Base-by-base conservation (phyloP, 2,113 vertebrate genomes). In the Tinamus guttatus region DNA sequence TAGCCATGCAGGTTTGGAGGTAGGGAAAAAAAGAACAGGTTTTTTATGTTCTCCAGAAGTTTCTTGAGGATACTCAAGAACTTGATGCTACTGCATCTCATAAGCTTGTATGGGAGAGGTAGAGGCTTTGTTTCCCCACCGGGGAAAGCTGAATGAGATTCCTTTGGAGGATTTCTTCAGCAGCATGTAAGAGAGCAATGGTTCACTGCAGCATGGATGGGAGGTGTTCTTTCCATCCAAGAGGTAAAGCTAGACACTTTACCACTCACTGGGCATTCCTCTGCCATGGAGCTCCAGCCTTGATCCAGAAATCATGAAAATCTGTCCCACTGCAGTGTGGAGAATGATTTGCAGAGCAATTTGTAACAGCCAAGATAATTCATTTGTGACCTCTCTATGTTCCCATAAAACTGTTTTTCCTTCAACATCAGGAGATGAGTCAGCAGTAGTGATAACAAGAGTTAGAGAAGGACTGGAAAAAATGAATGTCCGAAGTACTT, bases 361-460 rank as follows among this genome's bases (percentile, higher is more conserved):
- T 94, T 95, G 38, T 85, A 97, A 85, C 81, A 87, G 95, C 93
- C 95, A 94, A 96, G 80, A 95, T 87, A 94, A 86, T 96, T 97
- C 79, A 90, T 51, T 90, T 74, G 45, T 96, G 94, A 94, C 91
- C 90, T 96, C 91, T 84, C 73, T 8, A 17, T 93, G 84, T 97
- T 90, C 94, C 77, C 95, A 94, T 93, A 96, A 96, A 96, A 96
- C 47, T 92, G 96, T 96, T 97, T 96, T 94, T 75, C 88, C 78
- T 96, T 97, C 54, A 3, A 86, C 94, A 95, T 89, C 75, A 89
- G 85, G 77, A 95, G 95, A 97, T 98, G 98, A 98, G 90, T 98
- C 98, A 98, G 94, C 97, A 97, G 90, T 84, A 96, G 91, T 90
- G 95, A 97, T 97, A 98, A 97, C 94, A 92, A 96, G 87, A 87